Conservation (phyloP, 1,140 invertebrate species). For the Leptonema lineaticorne region DNA sequence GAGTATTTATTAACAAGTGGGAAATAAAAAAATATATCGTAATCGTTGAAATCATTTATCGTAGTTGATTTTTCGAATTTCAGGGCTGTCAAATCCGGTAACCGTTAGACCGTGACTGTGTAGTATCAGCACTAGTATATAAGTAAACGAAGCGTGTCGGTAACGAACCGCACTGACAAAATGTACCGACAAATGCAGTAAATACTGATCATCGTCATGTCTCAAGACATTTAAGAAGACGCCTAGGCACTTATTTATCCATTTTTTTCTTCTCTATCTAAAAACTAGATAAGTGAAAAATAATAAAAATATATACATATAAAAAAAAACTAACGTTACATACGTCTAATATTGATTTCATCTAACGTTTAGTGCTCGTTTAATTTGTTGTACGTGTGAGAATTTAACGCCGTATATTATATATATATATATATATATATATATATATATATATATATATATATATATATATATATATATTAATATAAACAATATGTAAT, state of each 20-base stretch:
- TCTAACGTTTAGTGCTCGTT: slow-evolving; percentile 9
- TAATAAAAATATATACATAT: not conserved
- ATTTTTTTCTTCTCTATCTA: too few species aligned
- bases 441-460: not conserved
- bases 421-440: not conserved
- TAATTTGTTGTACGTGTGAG: slow-evolving; percentile 2
- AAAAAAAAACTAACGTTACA: not conserved
- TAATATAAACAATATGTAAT: too few species aligned
- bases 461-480: too few species aligned
- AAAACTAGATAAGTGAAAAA: too few species aligned
- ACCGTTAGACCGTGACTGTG: not conserved
- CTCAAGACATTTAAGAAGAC: slow-evolving; percentile 1
- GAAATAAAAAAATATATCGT: not conserved
- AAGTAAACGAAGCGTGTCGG: not conserved
- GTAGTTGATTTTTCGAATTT: not conserved
- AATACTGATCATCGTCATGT: slow-evolving; percentile 17
- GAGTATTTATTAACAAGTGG: too few species aligned
- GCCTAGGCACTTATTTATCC: not conserved
- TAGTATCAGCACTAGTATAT: not conserved
- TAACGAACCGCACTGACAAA: not conserved
- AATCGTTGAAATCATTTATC: not conserved
- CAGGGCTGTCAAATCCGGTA: not conserved
- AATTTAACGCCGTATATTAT: not conserved
- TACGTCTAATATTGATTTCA: slow-evolving; percentile 13
- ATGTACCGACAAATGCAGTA: not conserved